A percentile compares a stretch with the other conserved stretches of the same genome.
Conservation (phyloP, 2,797 vertebrate species). For the Hybognathus amarus region DNA sequence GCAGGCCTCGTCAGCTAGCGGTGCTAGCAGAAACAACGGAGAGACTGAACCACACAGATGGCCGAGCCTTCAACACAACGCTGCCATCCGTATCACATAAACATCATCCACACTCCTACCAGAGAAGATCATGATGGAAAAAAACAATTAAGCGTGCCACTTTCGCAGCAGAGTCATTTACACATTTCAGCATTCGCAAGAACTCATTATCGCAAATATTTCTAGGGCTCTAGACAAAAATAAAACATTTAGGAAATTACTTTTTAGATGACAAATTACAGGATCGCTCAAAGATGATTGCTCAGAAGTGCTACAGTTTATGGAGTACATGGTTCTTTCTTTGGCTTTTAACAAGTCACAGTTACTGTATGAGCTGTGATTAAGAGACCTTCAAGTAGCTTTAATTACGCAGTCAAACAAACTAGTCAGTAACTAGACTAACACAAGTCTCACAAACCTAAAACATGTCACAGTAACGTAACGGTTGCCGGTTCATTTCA, state of each 20-base stretch:
- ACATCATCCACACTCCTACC: conserved; percentile 70
- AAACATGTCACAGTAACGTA: not conserved
- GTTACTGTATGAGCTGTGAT: not conserved
- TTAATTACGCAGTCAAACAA: not conserved
- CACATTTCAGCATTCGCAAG: conserved; percentile 2
- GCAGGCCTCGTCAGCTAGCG: not conserved
- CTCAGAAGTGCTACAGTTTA: not conserved
- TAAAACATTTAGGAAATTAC: conserved; percentile 11
- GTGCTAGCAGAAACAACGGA: conserved; percentile 35
- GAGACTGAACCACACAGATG: conserved; percentile 66
- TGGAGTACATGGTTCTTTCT: not conserved
- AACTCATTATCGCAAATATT: conserved; percentile 11
- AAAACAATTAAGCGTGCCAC: conserved; percentile 44
- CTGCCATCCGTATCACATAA: conserved; percentile 61
- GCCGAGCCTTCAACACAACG: conserved; percentile 68
- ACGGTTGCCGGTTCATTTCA: not conserved
- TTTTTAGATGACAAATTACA: conserved; percentile 11
- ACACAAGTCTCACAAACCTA: not conserved
- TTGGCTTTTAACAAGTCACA: not conserved
- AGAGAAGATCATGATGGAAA: conserved; percentile 66
- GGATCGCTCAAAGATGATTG: not conserved
- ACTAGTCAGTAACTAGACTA: not conserved
- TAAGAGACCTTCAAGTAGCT: not conserved
- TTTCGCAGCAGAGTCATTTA: conserved; percentile 17
- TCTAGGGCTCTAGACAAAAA: not conserved